Evolutionary conservation across 2,888 invertebrate genomes (phyloP).

Genomic region (Drosophila cognata): DNA sequence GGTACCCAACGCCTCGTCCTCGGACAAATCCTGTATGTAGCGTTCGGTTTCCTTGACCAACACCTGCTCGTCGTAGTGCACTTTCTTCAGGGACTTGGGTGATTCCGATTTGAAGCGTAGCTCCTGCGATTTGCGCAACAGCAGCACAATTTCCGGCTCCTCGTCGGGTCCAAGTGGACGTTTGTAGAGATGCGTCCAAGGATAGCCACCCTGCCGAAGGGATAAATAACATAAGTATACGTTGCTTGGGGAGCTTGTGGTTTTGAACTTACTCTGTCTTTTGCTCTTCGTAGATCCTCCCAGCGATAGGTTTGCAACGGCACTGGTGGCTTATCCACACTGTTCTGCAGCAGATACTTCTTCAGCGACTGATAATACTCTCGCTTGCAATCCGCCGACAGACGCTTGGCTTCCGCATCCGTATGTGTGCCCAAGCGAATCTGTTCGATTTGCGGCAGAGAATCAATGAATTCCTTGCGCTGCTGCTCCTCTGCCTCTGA

Average conservation of each 20-base stretch:
- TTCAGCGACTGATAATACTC: conserved; percentile 84
- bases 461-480: conserved; percentile 82
- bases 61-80: conserved; percentile 85
- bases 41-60: conserved; percentile 84
- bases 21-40: conserved; percentile 84
- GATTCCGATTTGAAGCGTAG: conserved; percentile 83
- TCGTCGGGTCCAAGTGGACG: conserved; percentile 86
- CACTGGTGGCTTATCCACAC: conserved; percentile 87
- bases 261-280: conserved; percentile 85
- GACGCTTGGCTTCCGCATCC: conserved; percentile 76
- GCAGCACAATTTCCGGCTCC: conserved; percentile 84
- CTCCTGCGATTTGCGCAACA: conserved; percentile 84
- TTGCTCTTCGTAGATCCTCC: conserved; percentile 91
- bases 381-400: conserved; percentile 82
- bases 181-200: conserved; percentile 92
- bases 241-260: accelerated
- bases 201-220: conserved; percentile 88
- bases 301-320: conserved; percentile 92
- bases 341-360: conserved; percentile 81
- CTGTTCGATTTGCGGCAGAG: conserved; percentile 80
- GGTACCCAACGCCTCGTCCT: conserved; percentile 76
- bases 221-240: neutral
- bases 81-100: conserved; percentile 84
- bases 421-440: conserved; percentile 44
- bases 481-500: conserved; percentile 82